Base-by-base conservation (phyloP, 2,888 invertebrate genomes). In the Neoscelio sp. region DNA sequence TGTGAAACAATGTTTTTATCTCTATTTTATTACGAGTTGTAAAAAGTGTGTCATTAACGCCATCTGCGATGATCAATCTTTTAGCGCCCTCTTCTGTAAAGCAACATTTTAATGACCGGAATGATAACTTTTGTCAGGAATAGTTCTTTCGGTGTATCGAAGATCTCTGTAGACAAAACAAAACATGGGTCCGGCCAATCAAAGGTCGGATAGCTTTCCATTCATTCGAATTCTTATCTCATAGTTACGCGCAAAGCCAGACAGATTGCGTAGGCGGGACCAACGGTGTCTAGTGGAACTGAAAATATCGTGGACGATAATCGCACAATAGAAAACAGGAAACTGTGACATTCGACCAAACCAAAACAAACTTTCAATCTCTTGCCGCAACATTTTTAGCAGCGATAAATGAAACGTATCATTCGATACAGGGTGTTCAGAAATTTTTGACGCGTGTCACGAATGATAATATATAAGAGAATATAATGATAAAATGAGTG, bases 211-310 rank as follows among this genome's bases (percentile, higher is more conserved):
- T 54, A 26, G 71, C 62, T 62, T 54, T 73, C 62, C 71, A 73
- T 73, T 73, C 71, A 73, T 73, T 73, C 71, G 17, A 73, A 54
- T 73, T 64, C 71, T 73, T 73, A 73, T 73, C 71, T 73, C 71
- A 54, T 46, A 46, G 71, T 73, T 58, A 54, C 54, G 62, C 6
- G 20, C 35, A 35, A 42, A 20, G 44, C 44, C 62, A 20, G n/a
- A 54, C 44, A 18, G 54, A 7, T 38, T 54, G 46, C 62, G 71
- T 71, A 42, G 71, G 71, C 62, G n/a, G n/a, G n/a, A n/a, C n/a
- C n/a, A n/a, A n/a, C n/a, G n/a, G n/a, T n/a, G 71, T 15, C 7
- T n/a, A 18, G 28, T 38, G 7, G 58, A 13, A 28, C 44, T 62
- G 40, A 62, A 62, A 71, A 71, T 71, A 50, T 44, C 42, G 33